phyloP scores from a whole-genome alignment of 2,113 vertebrate genomes.

The Anas platyrhynchos region DNA sequence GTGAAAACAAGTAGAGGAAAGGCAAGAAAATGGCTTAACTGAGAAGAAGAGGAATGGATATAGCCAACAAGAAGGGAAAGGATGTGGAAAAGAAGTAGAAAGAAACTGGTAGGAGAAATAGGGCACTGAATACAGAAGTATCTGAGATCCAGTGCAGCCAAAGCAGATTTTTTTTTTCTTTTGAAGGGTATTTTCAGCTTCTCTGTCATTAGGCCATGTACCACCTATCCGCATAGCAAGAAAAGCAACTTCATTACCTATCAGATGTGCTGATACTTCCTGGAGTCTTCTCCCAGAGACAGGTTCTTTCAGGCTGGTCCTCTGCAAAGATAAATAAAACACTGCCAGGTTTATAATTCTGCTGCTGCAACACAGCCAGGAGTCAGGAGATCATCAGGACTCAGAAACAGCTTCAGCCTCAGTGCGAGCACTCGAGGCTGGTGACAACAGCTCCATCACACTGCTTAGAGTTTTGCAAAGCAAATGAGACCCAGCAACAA shows the following conservation, averaged over 20 bases:
- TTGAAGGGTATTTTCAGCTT: neutral
- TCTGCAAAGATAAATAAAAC: neutral
- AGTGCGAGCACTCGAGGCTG: neutral
- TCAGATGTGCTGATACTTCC: neutral
- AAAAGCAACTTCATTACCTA: neutral
- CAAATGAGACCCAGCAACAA: neutral
- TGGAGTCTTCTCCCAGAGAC: neutral
- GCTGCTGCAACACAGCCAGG: neutral
- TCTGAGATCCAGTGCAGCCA: neutral
- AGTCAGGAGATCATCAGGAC: neutral
- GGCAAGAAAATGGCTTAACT: fast-evolving
- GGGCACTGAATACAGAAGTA: neutral
- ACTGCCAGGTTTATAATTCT: neutral
- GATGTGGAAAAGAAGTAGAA: neutral
- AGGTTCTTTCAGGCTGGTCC: neutral
- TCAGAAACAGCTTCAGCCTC: neutral
- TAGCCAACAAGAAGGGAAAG: neutral
- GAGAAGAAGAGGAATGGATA: neutral
- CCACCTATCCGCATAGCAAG: neutral
- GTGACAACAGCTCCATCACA: neutral
- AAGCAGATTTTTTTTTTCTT: neutral
- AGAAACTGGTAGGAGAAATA: neutral
- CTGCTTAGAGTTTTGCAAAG: neutral
- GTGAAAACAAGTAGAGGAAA: neutral
- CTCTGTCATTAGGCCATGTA: neutral